phyloP scores from a whole-genome alignment of 2,888 invertebrate species.

The Agriopis leucophaearia region DNA sequence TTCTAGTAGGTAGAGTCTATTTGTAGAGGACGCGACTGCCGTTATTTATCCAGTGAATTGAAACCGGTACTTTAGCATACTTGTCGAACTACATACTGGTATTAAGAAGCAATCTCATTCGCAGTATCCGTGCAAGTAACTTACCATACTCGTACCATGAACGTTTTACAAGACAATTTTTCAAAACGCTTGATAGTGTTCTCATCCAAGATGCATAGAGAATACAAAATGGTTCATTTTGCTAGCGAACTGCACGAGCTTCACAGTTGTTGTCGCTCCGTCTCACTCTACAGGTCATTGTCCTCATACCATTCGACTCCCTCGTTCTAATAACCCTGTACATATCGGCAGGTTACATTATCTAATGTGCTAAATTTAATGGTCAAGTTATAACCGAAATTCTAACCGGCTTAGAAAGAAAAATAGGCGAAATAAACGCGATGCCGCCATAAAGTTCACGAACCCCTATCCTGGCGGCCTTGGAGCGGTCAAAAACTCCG shows the following conservation, averaged over 20 bases:
- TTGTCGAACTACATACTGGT: slow-evolving; percentile 8
- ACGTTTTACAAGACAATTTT: slow-evolving; percentile 10
- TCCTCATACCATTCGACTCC: slow-evolving; percentile 75
- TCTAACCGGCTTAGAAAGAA: slow-evolving; percentile 20
- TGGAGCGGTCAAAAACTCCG: slow-evolving; percentile 78
- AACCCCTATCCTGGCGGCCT: slow-evolving; percentile 77
- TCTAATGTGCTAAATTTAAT: slow-evolving; percentile 26
- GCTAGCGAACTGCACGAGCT: slow-evolving; percentile 72
- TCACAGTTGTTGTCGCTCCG: slow-evolving; percentile 83
- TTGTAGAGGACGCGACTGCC: slow-evolving; percentile 28
- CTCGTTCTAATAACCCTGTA: slow-evolving; percentile 81
- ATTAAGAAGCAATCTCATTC: slow-evolving; percentile 5
- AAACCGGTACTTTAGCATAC: slow-evolving; percentile 35
- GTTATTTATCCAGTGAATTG: slow-evolving; percentile 30
- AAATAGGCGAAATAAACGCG: slow-evolving; percentile 45
- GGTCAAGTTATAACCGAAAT: slow-evolving; percentile 16
- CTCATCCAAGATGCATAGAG: slow-evolving; percentile 32
- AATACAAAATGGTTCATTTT: slow-evolving; percentile 47
- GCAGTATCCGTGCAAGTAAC: background rate
- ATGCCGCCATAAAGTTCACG: slow-evolving; percentile 67
- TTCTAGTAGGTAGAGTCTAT: slow-evolving; percentile 25
- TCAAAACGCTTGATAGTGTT: slow-evolving; percentile 19
- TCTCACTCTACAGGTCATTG: slow-evolving; percentile 84
- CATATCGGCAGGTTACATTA: slow-evolving; percentile 61
- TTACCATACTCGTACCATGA: background rate